Evolutionary conservation across 2,797 vertebrate species (phyloP).

Genomic region (Coracias cyanogaster): DNA sequence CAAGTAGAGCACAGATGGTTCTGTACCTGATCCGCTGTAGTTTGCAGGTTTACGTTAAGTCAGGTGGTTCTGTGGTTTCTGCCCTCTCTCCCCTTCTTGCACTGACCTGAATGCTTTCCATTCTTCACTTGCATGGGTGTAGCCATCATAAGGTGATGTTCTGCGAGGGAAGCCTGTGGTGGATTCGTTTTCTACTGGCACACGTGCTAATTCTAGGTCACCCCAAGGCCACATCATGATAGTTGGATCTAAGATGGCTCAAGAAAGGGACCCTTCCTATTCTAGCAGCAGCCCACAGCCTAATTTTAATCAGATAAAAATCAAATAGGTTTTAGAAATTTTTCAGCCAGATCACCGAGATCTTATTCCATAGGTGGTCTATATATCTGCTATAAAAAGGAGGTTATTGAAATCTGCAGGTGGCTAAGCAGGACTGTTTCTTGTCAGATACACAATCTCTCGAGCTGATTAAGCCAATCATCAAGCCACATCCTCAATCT

Average conservation of each 20-base stretch:
- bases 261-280: not conserved
- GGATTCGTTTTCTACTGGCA: not conserved
- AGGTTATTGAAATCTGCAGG: not conserved
- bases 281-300: not conserved
- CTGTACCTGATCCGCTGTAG: not conserved
- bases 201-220: not conserved
- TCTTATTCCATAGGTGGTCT: not conserved
- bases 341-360: not conserved
- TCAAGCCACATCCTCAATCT: not conserved
- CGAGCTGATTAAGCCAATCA: not conserved
- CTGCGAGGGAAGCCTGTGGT: not conserved
- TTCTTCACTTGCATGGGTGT: not conserved
- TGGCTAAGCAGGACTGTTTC: not conserved
- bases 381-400: not conserved
- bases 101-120: not conserved
- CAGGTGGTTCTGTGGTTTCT: not conserved
- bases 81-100: not conserved
- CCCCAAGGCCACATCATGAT: not conserved
- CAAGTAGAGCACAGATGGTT: not conserved
- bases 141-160: not conserved
- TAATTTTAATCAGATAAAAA: not conserved
- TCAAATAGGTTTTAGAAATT: not conserved
- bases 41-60: not conserved
- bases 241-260: not conserved
- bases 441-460: not conserved